Percentiles rank a stretch among this genome's conserved stretches.
Evolutionary conservation across 2,113 vertebrate species (phyloP).

Genomic region (Ranitomeya imitator): DNA sequence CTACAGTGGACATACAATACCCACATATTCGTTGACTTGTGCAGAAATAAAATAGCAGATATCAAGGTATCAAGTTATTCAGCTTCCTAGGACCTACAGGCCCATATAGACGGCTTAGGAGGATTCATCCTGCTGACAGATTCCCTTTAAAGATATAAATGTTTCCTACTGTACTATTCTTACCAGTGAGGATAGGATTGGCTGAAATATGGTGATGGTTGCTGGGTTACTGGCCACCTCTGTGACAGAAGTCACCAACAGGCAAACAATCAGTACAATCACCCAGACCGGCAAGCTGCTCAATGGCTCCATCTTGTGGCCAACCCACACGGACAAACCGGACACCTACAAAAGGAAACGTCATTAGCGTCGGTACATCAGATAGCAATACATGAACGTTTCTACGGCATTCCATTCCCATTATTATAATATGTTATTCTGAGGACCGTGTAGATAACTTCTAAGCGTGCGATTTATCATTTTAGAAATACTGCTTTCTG

Average conservation of each 20-base stretch:
- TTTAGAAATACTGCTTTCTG: not conserved
- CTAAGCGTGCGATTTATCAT: too few relatives aligned
- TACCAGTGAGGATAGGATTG: constrained; percentile 56
- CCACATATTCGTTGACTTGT: too few relatives aligned
- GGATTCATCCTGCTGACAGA: too few relatives aligned
- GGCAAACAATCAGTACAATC: constrained; percentile 45
- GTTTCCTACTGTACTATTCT: not conserved
- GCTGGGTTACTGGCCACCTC: constrained; percentile 58
- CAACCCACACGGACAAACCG: constrained; percentile 57
- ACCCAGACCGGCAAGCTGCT: constrained; percentile 50
- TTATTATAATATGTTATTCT: too few relatives aligned
- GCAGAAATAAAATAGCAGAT: too few relatives aligned
- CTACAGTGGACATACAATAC: too few relatives aligned
- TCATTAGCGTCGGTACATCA: not conserved
- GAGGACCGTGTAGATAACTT: too few relatives aligned
- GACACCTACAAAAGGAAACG: constrained; percentile 43
- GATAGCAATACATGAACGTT: not conserved
- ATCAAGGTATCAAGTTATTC: too few relatives aligned
- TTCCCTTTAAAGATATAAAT: too few relatives aligned
- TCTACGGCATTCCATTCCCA: too few relatives aligned
- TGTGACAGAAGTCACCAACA: constrained; percentile 51
- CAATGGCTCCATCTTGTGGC: constrained; percentile 56
- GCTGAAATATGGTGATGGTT: constrained; percentile 54
- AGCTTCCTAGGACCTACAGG: too few relatives aligned
- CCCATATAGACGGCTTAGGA: too few relatives aligned